Evolutionary conservation across 2,113 vertebrate genomes (phyloP).

Genomic region (Apus apus): DNA sequence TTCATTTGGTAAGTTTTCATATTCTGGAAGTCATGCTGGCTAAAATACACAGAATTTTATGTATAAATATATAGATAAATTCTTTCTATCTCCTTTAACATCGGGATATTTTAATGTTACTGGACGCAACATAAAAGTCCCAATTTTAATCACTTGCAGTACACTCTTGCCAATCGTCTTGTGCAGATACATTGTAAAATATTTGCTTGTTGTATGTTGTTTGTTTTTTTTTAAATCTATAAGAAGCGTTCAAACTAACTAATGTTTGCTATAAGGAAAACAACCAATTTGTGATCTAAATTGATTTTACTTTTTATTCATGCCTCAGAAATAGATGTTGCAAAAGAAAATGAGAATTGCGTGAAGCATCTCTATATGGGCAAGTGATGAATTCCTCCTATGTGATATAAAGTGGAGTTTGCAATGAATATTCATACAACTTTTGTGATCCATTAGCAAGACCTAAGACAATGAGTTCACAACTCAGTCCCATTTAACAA

Average conservation of each 20-base stretch:
- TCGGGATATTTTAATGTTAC: conserved; percentile 7
- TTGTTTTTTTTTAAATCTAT: conserved; percentile 26
- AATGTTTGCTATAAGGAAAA: conserved; percentile 66
- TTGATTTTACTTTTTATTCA: conserved; percentile 65
- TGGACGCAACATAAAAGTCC: background rate
- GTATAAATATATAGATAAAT: background rate
- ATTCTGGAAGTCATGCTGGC: background rate
- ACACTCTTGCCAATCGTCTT: background rate
- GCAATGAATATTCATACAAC: conserved; percentile 79
- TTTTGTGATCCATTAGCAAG: conserved; percentile 70
- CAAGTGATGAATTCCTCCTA: conserved; percentile 72
- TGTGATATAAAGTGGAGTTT: conserved; percentile 68
- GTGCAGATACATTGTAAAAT: conserved; percentile 33
- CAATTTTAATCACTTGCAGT: conserved; percentile 41
- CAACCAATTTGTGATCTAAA: conserved; percentile 48
- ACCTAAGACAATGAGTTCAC: conserved; percentile 73
- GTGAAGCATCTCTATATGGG: conserved; percentile 29
- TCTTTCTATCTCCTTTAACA: background rate
- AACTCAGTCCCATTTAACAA: conserved; percentile 68
- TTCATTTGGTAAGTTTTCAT: background rate
- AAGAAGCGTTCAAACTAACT: conserved; percentile 56
- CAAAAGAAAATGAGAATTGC: conserved; percentile 71
- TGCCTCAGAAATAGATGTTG: conserved; percentile 49
- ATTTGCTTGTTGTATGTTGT: background rate
- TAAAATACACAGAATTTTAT: background rate